These are phyloP conservation scores for Phania funesta DNA, from an alignment of 2,888 invertebrate genomes.

Conservation along the genomic window DNA sequence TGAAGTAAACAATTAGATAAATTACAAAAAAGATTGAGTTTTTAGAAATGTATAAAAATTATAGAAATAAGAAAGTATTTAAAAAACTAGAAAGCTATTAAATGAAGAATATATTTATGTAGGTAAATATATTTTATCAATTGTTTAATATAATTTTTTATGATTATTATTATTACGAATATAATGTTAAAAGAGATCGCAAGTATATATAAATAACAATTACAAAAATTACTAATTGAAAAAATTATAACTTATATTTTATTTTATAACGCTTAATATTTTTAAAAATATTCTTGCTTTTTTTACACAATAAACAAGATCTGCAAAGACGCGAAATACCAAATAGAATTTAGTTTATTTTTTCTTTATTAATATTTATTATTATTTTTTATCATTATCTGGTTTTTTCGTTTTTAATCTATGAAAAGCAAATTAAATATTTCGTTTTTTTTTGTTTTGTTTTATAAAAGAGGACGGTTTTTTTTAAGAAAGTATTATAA, in stretches of 20 bases:
- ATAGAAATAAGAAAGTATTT: constrained; percentile 21
- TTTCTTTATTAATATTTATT: not conserved
- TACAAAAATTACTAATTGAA: constrained; percentile 48
- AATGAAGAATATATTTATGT: constrained; percentile 5
- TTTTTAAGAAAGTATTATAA: not conserved
- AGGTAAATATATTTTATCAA: constrained; percentile 25
- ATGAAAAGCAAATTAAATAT: constrained; percentile 41
- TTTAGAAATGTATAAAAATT: not conserved
- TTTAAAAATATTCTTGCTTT: constrained; percentile 25
- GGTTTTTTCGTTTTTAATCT: constrained; percentile 16
- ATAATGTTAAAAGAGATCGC: constrained; percentile 65
- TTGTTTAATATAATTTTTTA: constrained; percentile 17
- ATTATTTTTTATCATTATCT: not conserved
- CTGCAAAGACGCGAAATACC: constrained; percentile 63
- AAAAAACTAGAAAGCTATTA: constrained; percentile 60
- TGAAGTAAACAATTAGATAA: constrained; percentile 54
- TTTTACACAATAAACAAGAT: constrained; percentile 54
- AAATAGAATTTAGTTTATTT: not conserved
- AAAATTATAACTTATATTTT: constrained; percentile 36
- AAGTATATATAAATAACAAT: constrained; percentile 51
- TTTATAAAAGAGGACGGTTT: constrained; percentile 60
- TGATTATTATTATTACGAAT: constrained; percentile 49
- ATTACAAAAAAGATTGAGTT: constrained; percentile 26
- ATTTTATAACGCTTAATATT: not conserved
- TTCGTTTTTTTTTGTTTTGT: constrained; percentile 35